phyloP scores from a whole-genome alignment of 1,140 invertebrate species.

The Idris sp. region DNA sequence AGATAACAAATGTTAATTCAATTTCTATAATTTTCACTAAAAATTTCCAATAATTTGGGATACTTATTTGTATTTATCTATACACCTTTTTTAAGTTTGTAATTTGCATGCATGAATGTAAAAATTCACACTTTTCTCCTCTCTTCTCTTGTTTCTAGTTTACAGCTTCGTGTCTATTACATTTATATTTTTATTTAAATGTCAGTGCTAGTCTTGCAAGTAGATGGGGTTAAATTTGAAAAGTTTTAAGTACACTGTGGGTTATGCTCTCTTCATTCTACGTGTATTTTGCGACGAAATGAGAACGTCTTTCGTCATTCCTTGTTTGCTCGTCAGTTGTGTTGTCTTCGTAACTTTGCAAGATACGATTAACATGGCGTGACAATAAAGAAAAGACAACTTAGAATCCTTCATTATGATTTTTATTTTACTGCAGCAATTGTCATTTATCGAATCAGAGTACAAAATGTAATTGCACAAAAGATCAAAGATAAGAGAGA shows the following conservation, averaged over 20 bases:
- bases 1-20: no score
- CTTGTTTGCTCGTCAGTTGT: constrained; percentile 75
- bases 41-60: no score
- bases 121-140: no score
- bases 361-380: constrained; percentile 76
- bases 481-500: constrained; percentile 12
- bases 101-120: no score
- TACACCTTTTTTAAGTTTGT: no score
- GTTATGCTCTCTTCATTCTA: constrained; percentile 50
- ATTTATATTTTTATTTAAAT: constrained; percentile 65
- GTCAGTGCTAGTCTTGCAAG: constrained; percentile 37
- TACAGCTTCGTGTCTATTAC: constrained; percentile 65
- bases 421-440: no score
- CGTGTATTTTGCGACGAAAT: constrained; percentile 60
- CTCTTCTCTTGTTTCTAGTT: constrained; percentile 34
- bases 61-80: no score
- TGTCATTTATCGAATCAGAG: constrained; percentile 41
- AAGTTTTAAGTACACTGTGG: constrained; percentile 74
- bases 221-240: constrained; percentile 77
- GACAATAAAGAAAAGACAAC: constrained; percentile 75
- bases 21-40: no score
- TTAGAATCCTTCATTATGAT: no score
- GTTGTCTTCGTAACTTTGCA: constrained; percentile 69
- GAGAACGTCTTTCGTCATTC: constrained; percentile 63
- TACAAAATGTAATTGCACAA: constrained; percentile 19